Evolutionary conservation across 2,113 vertebrate genomes (phyloP).

Genomic region (Pituophis catenifer): DNA sequence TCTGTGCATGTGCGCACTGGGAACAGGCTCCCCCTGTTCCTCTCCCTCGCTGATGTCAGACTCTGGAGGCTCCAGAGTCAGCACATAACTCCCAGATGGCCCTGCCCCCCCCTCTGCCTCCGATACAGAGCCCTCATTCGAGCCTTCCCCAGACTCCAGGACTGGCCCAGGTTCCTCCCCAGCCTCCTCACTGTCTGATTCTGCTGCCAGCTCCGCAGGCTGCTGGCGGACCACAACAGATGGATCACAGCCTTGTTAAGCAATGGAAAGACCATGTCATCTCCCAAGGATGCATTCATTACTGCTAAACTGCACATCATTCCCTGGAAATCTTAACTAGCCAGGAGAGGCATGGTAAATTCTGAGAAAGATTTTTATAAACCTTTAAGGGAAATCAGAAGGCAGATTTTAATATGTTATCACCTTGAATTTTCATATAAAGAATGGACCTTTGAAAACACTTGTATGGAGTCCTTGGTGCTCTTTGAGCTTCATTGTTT

Average conservation of each 20-base stretch:
- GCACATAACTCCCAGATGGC: too few species aligned
- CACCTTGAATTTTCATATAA: not conserved
- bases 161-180: too few species aligned
- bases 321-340: not conserved
- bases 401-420: not conserved
- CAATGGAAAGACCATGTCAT: not conserved
- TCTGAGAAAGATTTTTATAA: not conserved
- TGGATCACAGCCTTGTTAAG: not conserved
- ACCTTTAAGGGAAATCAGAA: not conserved
- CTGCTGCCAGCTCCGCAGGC: too few species aligned
- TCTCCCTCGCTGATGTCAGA: too few species aligned
- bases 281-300: not conserved
- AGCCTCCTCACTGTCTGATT: too few species aligned
- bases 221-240: not conserved
- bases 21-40: too few species aligned
- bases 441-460: not conserved
- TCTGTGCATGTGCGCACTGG: too few species aligned
- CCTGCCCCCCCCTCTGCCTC: too few species aligned
- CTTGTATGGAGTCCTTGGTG: not conserved
- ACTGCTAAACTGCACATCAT: not conserved
- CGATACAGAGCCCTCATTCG: too few species aligned
- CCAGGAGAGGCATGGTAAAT: not conserved
- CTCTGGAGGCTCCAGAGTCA: too few species aligned
- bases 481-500: not conserved
- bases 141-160: too few species aligned